Percentiles rank a stretch among this genome's conserved stretches.
Conservation (phyloP, 1,140 invertebrate genomes). For the Formica exsecta region DNA sequence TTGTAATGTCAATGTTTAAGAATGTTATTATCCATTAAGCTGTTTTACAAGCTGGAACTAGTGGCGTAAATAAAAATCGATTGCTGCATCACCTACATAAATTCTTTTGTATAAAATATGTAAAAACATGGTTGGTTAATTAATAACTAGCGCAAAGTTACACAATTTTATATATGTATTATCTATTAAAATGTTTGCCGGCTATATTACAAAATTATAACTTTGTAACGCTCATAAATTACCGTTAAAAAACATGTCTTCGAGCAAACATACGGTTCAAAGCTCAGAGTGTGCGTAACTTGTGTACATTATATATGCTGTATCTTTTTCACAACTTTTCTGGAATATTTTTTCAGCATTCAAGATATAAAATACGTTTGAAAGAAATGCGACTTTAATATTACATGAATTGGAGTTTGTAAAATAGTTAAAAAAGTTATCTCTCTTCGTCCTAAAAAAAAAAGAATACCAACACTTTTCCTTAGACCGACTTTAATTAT, state of each 20-base stretch:
- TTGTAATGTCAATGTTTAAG: constrained; percentile 27
- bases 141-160: background rate
- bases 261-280: constrained; percentile 24
- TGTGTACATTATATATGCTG: background rate
- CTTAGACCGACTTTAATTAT: background rate
- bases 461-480: background rate
- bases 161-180: background rate
- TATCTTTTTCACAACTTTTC: constrained; percentile 2
- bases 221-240: constrained; percentile 12
- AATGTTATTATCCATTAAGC: background rate
- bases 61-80: constrained; percentile 16
- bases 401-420: background rate
- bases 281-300: background rate
- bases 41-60: background rate
- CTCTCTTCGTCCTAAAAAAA: background rate
- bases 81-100: background rate
- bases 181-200: constrained; percentile 30
- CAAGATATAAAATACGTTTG: background rate
- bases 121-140: constrained; percentile 10
- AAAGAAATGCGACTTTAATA: background rate
- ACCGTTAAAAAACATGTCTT: constrained; percentile 11
- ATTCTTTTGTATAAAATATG: background rate
- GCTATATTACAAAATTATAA: constrained; percentile 10
- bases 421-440: background rate
- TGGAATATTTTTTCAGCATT: constrained; percentile 11